phyloP scores from a whole-genome alignment of 23 tunicate genomes.

The Halocynthia roretzi region DNA sequence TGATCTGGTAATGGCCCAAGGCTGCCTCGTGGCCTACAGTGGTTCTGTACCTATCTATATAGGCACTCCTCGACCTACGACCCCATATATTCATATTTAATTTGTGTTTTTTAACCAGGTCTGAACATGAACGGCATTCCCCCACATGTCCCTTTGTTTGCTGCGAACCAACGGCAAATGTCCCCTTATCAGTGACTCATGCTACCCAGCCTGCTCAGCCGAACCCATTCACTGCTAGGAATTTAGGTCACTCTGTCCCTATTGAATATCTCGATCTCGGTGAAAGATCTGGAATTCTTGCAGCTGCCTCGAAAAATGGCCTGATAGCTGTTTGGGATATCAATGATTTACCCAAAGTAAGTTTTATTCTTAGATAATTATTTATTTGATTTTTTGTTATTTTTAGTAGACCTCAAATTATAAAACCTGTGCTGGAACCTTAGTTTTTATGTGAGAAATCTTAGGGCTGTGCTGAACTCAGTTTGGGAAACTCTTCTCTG shows the following conservation, averaged over 20 bases:
- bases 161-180: slow-evolving; percentile 17
- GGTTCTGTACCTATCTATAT: no score
- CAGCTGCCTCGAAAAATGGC: slow-evolving; percentile 6
- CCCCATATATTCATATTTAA: not conserved
- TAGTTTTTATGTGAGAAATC: no score
- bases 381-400: no score
- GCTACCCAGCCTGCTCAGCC: slow-evolving; percentile 21
- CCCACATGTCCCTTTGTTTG: slow-evolving; percentile 26
- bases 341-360: slow-evolving; percentile 8
- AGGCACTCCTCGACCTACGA: no score
- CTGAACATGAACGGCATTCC: slow-evolving; percentile 27
- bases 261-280: slow-evolving; percentile 11
- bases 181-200: slow-evolving; percentile 4
- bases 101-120: slow-evolving; percentile 2
- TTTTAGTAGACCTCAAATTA: no score
- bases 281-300: not conserved
- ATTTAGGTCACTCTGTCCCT: no score
- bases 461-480: no score
- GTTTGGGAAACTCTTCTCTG: no score
- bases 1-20: no score
- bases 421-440: no score
- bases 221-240: not conserved
- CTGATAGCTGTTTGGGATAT: not conserved
- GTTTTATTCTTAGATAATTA: not conserved
- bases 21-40: no score